A percentile compares a stretch with the other conserved stretches of the same genome.
Evolutionary conservation across 2,797 vertebrate species (phyloP).

Genomic region (Microtus agrestis): DNA sequence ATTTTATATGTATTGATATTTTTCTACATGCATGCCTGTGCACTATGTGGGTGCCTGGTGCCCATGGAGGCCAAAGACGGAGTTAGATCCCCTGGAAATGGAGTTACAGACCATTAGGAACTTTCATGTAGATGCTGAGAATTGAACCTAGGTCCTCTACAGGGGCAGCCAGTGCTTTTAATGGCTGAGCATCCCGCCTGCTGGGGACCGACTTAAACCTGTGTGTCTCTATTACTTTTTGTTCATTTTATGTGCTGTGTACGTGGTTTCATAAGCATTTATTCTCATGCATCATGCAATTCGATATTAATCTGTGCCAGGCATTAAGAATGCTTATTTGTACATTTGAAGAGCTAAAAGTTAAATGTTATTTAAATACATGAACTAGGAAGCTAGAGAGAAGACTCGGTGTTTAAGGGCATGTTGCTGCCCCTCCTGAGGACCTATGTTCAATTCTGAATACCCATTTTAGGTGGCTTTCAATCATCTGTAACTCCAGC

Average conservation of each 20-base stretch:
- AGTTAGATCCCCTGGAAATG: neutral
- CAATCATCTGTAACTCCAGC: neutral
- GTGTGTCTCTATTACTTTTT: accelerated
- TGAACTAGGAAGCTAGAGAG: neutral
- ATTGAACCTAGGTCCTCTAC: neutral
- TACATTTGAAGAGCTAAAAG: neutral
- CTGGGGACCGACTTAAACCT: neutral
- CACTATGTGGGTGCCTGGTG: neutral
- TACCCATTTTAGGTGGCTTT: neutral
- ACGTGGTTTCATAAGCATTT: neutral
- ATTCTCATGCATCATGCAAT: neutral
- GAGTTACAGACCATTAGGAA: neutral
- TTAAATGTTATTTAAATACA: slow-evolving; percentile 37
- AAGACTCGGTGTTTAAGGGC: neutral
- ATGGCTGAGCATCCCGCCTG: too few relatives aligned
- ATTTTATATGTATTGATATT: too few relatives aligned
- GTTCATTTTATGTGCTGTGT: neutral
- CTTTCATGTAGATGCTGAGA: neutral
- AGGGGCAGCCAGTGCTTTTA: neutral
- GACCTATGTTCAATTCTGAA: neutral
- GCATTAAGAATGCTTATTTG: neutral
- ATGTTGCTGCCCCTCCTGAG: neutral
- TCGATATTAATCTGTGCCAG: neutral
- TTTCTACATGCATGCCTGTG: neutral
- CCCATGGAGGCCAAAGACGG: neutral